Base-by-base conservation (phyloP, 2,113 vertebrate species). In the Centrocercus urophasianus region DNA sequence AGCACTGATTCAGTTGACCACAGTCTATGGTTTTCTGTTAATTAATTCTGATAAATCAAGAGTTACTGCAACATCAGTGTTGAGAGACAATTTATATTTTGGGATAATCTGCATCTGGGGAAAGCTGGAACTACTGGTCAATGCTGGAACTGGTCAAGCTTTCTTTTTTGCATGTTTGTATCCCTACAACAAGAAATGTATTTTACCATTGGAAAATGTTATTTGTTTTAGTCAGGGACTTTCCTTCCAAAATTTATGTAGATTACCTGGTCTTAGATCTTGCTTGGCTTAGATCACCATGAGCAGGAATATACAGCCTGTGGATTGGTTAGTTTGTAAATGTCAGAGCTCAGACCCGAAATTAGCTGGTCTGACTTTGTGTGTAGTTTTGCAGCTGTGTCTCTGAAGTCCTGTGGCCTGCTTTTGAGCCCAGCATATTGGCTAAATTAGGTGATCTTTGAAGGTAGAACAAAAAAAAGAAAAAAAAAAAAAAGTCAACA, bases 1-100 rank as follows among this genome's bases (percentile, higher is more conserved):
- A 70, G 43, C 72, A 88, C 64, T 59, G 75, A 93, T 93, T 79
- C 38, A 13, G 79, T n/a, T 65, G 83, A 14, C 32, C 47, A 57
- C 22, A 64, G 74, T 30, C 17, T 36, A 6, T 72, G 65, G 34
- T 36, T 83, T 47, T 61, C 61, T 92, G 16, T 54, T 54, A 75
- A 90, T 95, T 77, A 92, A 30, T 61, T 86, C 65, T 82, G 76
- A 78, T 72, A 61, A 88, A 95, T 81, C 18, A 84, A 36, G 20
- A 90, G 70, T 56, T 82, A 84, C 40, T 47, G 18, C 0, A 22
- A 83, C 60, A 74, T 16, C 36, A 20, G 14, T 22, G 57, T 92
- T 91, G 22, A 10, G 32, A 73, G 34, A 36, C 76, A 75, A 78
- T 94, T 82, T 3, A 7, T 42, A 11, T 92, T 93, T 88, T 70